Conservation (phyloP, 1,140 invertebrate genomes). For the Drosophila santomea region DNA sequence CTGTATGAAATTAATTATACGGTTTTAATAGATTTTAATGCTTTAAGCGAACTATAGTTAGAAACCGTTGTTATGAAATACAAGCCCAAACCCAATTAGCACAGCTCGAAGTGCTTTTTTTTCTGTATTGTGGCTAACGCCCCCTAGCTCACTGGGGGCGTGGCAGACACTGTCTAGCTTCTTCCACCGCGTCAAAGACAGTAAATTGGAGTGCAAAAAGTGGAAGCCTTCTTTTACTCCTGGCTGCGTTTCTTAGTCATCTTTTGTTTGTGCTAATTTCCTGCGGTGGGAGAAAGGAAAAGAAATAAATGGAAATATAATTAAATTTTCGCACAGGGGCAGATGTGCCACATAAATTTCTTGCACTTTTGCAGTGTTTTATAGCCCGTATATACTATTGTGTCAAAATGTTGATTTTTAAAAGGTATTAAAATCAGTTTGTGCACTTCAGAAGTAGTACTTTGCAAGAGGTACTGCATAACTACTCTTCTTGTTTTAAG, state of each 20-base stretch:
- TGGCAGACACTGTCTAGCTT: constrained; percentile 2
- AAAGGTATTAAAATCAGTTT: too few species aligned
- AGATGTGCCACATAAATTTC: neutral
- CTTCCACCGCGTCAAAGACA: constrained; percentile 40
- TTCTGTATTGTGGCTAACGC: constrained; percentile 1
- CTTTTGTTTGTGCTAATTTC: constrained; percentile 37
- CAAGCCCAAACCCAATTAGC: constrained; percentile 56
- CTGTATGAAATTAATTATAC: too few species aligned
- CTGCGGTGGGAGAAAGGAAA: constrained; percentile 11
- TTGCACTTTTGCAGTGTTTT: neutral
- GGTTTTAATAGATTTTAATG: too few species aligned
- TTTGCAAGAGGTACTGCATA: too few species aligned
- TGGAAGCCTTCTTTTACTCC: neutral
- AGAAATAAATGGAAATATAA: constrained; percentile 45
- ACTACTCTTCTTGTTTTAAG: too few species aligned
- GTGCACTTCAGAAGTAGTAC: too few species aligned
- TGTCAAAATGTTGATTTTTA: too few species aligned
- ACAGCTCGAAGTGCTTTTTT: neutral
- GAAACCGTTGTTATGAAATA: constrained; percentile 15
- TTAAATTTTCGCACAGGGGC: constrained; percentile 24
- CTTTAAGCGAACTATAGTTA: neutral
- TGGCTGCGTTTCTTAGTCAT: neutral
- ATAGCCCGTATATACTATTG: neutral
- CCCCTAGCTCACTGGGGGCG: neutral
- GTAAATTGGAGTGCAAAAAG: constrained; percentile 15